Base-by-base conservation (phyloP, 2,113 vertebrate genomes). In the Amphilophus citrinellus region DNA sequence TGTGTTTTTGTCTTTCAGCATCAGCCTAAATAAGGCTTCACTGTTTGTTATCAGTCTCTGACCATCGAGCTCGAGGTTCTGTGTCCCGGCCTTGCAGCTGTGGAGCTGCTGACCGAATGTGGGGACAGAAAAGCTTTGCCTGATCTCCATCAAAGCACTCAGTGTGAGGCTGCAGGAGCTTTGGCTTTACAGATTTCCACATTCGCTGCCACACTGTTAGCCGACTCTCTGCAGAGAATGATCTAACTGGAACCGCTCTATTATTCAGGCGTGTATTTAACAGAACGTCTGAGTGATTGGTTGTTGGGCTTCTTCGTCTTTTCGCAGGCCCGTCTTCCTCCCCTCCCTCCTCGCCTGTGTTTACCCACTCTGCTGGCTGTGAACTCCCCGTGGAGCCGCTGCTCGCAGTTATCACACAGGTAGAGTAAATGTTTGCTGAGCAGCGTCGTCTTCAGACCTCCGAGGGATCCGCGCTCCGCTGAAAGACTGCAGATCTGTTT, bases 401-500 rank as follows among this genome's bases (percentile, higher is more conserved):
- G 62, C 75, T 79, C 53, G 37, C 71, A 75, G 80, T 61, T 44
- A 79, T 84, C 86, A 53, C 79, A 61, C 59, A 75, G 77, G 58
- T 63, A 81, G 61, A 86, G 80, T 61, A 91, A 87, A 90, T 84
- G 81, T 89, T 91, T 91, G 61, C 53, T 53, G 71, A 82, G 79
- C 82, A 63, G 79, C 62, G 1, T 81, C 60, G 50, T 65, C 22
- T 44, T 83, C 82, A 82, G 65, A 79, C 84, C 77, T 86, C 71
- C 13, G 11, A 71, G 83, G 85, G 44, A 84, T 68, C 76, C 50
- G 10, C 22, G n/a, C 71, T 24, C 10, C 77, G 77, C 18, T 86
- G 87, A 87, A 77, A 86, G 68, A 22, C 79, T 76, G 61, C 81
- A 61, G 68, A 86, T 86, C 83, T 77, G 79, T 58, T 77, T 83